phyloP scores from a whole-genome alignment of 2,888 invertebrate genomes.

The Heliconius ethilla region DNA sequence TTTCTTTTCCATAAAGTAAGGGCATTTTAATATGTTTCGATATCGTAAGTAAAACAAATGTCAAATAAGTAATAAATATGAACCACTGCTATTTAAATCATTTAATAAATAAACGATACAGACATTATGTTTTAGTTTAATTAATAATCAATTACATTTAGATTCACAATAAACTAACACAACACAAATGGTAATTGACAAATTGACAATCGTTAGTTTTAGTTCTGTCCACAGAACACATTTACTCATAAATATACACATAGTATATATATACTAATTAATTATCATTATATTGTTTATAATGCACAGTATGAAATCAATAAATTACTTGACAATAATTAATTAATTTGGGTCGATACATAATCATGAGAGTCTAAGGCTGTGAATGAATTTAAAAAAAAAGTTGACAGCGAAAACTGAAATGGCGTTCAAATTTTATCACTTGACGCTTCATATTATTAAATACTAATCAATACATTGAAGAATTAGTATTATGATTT shows the following conservation, averaged over 20 bases:
- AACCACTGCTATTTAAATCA: background rate
- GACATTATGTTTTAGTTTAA: background rate
- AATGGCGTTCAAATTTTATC: conserved; percentile 5
- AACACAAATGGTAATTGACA: background rate
- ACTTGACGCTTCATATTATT: background rate
- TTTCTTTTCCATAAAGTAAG: conserved; percentile 74
- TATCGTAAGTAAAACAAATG: conserved; percentile 6
- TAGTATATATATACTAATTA: background rate
- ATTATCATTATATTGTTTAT: background rate
- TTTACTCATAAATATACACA: background rate
- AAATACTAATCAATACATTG: conserved; percentile 10
- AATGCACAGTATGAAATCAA: background rate
- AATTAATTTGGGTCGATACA: background rate
- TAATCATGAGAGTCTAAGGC: background rate
- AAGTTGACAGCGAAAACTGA: conserved; percentile 5
- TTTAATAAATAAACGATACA: background rate
- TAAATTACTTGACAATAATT: background rate
- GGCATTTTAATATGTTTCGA: conserved; percentile 59
- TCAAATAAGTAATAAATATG: background rate
- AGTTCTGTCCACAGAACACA: too few species aligned
- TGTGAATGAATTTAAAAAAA: background rate
- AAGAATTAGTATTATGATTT: background rate
- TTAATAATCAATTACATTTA: background rate
- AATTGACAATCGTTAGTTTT: too few species aligned
- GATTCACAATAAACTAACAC: background rate